These are phyloP conservation scores for Amphipyra tragopoginis DNA, from an alignment of 2,888 invertebrate genomes.

Conservation along the genomic window DNA sequence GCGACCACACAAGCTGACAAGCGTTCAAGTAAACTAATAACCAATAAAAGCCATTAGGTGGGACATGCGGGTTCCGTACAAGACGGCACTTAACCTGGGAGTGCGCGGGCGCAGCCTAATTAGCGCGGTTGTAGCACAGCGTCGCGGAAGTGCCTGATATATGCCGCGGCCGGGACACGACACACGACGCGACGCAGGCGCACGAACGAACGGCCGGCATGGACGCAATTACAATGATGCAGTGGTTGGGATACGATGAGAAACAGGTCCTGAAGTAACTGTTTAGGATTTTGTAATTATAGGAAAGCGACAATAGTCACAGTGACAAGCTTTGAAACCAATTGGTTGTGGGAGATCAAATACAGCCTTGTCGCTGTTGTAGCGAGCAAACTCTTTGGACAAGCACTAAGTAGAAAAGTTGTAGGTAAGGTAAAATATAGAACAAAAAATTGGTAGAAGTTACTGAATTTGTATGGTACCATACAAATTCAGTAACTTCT, in stretches of 20 bases:
- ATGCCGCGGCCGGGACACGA: constrained; percentile 32
- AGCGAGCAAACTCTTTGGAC: no score
- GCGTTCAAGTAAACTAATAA: constrained; percentile 23
- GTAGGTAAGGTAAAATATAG: no score
- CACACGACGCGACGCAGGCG: constrained; percentile 6
- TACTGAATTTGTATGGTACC: no score
- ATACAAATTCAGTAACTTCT: no score
- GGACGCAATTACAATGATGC: constrained; percentile 30
- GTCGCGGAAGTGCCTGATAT: constrained; percentile 40
- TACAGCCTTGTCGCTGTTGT: no score
- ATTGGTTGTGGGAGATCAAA: no score
- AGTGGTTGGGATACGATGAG: not conserved
- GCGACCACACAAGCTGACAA: constrained; percentile 28
- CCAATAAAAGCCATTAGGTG: constrained; percentile 47
- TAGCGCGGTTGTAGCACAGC: constrained; percentile 44
- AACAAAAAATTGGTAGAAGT: no score
- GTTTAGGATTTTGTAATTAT: constrained; percentile 3
- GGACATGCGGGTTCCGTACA: constrained; percentile 45
- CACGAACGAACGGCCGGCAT: constrained; percentile 25
- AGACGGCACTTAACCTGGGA: constrained; percentile 51
- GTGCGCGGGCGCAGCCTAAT: constrained; percentile 45
- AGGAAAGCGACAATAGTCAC: not conserved
- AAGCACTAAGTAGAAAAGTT: no score
- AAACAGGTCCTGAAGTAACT: constrained; percentile 19
- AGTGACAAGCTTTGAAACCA: no score